A percentile compares a stretch with the other conserved stretches of the same genome.
phyloP scores from a whole-genome alignment of 2,797 vertebrate genomes.

The Poeciliopsis gracilis region DNA sequence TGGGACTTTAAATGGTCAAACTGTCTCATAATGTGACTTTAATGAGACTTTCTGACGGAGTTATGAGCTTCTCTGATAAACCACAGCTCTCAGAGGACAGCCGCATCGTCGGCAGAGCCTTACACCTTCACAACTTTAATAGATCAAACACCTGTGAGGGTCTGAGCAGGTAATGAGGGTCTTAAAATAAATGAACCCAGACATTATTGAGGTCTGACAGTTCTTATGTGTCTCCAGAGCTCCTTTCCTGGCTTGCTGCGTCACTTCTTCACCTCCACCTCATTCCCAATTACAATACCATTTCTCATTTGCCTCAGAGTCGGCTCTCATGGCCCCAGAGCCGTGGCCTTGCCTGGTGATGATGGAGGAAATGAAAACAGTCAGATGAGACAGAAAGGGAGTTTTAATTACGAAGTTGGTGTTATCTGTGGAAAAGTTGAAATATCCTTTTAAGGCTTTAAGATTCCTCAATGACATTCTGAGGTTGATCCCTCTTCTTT shows the following conservation, averaged over 20 bases:
- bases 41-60: slow-evolving; percentile 1
- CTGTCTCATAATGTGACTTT: slow-evolving; percentile 11
- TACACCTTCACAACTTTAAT: slow-evolving; percentile 82
- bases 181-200: slow-evolving; percentile 81
- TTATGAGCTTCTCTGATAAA: slow-evolving; percentile 3
- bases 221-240: slow-evolving; percentile 39
- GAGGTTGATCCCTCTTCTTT: slow-evolving; percentile 7
- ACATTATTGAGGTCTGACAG: slow-evolving; percentile 75
- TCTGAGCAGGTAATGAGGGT: slow-evolving; percentile 42
- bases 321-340: slow-evolving; percentile 27
- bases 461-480: slow-evolving; percentile 4
- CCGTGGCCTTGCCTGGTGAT: slow-evolving; percentile 23
- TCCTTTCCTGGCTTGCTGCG: slow-evolving; percentile 5
- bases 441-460: slow-evolving; percentile 26
- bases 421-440: slow-evolving; percentile 40
- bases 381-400: slow-evolving; percentile 46
- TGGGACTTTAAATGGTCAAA: slow-evolving; percentile 16
- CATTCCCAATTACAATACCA: slow-evolving; percentile 66
- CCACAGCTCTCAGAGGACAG: neutral
- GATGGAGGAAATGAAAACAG: slow-evolving; percentile 45
- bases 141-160: slow-evolving; percentile 76
- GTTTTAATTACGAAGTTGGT: slow-evolving; percentile 51
- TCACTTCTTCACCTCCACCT: slow-evolving; percentile 48
- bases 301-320: slow-evolving; percentile 67
- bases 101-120: neutral